These are phyloP conservation scores for Formica aserva DNA, from an alignment of 2,888 invertebrate genomes.

Conservation along the genomic window DNA sequence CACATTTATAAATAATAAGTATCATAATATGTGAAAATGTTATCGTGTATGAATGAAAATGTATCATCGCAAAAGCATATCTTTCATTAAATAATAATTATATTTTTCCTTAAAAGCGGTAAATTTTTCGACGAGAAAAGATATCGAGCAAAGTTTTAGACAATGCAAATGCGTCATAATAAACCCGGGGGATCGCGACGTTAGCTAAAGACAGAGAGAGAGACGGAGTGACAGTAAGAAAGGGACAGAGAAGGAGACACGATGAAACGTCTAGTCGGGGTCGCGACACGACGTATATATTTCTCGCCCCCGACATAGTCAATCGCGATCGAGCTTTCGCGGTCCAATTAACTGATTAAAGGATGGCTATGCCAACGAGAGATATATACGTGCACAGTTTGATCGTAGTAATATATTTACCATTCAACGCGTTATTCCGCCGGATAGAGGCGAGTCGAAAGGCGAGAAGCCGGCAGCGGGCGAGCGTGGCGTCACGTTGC, in stretches of 20 bases:
- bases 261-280: neutral
- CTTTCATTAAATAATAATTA: neutral
- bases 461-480: slow-evolving; percentile 46
- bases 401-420: slow-evolving; percentile 64
- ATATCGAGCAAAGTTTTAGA: neutral
- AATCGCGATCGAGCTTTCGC: slow-evolving; percentile 1
- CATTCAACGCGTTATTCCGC: slow-evolving; percentile 70
- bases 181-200: neutral
- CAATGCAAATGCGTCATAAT: neutral
- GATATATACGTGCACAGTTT: slow-evolving; percentile 10
- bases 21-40: neutral
- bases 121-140: neutral
- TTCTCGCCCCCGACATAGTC: neutral
- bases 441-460: slow-evolving; percentile 33
- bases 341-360: neutral
- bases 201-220: neutral
- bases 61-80: neutral
- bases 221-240: neutral
- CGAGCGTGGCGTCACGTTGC: slow-evolving; percentile 25
- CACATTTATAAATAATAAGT: neutral
- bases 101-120: neutral
- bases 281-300: neutral
- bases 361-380: slow-evolving; percentile 1
- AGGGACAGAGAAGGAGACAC: neutral
- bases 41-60: neutral